phyloP scores from a whole-genome alignment of 2,797 vertebrate species.

The Tragopan temminckii region DNA sequence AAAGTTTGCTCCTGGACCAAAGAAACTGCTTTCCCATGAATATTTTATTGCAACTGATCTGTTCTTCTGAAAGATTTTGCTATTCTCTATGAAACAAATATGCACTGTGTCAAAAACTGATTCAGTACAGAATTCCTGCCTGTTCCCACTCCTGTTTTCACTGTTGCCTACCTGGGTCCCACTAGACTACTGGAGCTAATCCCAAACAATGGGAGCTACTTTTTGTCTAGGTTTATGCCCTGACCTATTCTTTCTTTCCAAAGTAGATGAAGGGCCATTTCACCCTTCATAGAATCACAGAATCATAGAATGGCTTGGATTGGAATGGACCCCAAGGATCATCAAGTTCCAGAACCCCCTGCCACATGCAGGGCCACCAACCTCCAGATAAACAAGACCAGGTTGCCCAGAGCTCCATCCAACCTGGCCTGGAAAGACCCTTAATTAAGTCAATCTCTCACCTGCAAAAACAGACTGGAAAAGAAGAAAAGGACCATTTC shows the following conservation, averaged over 20 bases:
- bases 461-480: background rate
- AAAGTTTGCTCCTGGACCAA: slow-evolving; percentile 4
- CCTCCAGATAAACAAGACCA: too few relatives aligned
- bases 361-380: too few relatives aligned
- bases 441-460: background rate
- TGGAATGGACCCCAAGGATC: too few relatives aligned
- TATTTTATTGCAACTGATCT: background rate
- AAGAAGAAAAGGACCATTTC: background rate
- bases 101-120: background rate
- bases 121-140: background rate
- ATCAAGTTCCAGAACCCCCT: too few relatives aligned
- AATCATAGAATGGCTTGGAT: too few relatives aligned
- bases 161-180: background rate
- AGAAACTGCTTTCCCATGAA: background rate
- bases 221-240: background rate
- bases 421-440: too few relatives aligned
- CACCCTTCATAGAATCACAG: too few relatives aligned
- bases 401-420: too few relatives aligned
- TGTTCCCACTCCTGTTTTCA: background rate
- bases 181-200: background rate
- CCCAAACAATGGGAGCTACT: background rate
- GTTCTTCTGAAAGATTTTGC: background rate
- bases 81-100: background rate
- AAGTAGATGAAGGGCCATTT: background rate
- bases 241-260: background rate